A percentile compares a stretch with the other conserved stretches of the same genome.
phyloP scores from a whole-genome alignment of 1,140 invertebrate species.

The Triops longicaudatus region DNA sequence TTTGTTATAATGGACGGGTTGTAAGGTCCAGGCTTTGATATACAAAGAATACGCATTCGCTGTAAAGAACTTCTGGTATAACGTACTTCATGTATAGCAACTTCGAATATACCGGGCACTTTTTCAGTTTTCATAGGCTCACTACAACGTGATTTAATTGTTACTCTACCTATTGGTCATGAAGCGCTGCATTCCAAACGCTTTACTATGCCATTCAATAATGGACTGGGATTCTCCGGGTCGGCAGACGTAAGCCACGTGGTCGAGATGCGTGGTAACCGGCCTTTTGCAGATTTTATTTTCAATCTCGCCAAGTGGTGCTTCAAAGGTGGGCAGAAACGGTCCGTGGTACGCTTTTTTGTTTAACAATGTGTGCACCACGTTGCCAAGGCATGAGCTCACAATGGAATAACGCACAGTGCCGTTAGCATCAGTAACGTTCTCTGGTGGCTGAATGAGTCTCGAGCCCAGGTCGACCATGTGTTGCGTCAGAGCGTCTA shows the following conservation, averaged over 20 bases:
- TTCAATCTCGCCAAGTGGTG: too few species aligned
- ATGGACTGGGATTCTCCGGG: slow-evolving; percentile 38
- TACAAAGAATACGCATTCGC: too few species aligned
- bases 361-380: slow-evolving; percentile 44
- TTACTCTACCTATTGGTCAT: slow-evolving; percentile 44
- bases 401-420: slow-evolving; percentile 40
- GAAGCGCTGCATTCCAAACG: slow-evolving; percentile 46
- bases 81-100: too few species aligned
- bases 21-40: too few species aligned
- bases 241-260: slow-evolving; percentile 42
- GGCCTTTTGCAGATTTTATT: neutral
- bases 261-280: slow-evolving; percentile 40
- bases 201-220: slow-evolving; percentile 43
- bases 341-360: slow-evolving; percentile 38
- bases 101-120: too few species aligned
- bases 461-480: slow-evolving; percentile 33
- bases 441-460: slow-evolving; percentile 35
- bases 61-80: too few species aligned
- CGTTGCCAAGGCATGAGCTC: slow-evolving; percentile 44
- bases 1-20: too few species aligned
- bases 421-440: slow-evolving; percentile 36
- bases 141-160: too few species aligned
- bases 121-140: too few species aligned
- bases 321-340: slow-evolving; percentile 43
- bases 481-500: slow-evolving; percentile 35